Percentiles rank a stretch among this genome's conserved stretches.
Conservation (phyloP, 1,140 invertebrate genomes). For the Hestina assimilis region DNA sequence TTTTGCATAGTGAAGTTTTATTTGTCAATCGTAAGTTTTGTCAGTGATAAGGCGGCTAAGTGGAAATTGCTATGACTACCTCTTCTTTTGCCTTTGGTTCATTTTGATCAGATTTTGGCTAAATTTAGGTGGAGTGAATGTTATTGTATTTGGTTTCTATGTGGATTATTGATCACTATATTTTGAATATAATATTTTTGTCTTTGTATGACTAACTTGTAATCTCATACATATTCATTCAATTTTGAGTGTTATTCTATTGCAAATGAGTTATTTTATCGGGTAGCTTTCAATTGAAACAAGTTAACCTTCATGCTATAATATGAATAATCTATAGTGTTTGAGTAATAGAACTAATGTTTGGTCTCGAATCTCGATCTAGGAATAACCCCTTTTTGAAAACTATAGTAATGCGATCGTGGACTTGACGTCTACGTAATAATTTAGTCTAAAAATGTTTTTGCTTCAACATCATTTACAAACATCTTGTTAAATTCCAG, state of each 20-base stretch:
- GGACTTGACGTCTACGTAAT: too few relatives aligned
- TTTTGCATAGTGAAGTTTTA: constrained; percentile 9
- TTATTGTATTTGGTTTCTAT: constrained; percentile 16
- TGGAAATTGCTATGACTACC: constrained; percentile 63
- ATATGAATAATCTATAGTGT: constrained; percentile 8
- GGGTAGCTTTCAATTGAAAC: constrained; percentile 11
- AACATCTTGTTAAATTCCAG: too few relatives aligned
- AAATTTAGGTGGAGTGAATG: constrained; percentile 25
- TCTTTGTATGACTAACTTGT: neutral
- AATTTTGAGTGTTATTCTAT: constrained; percentile 1
- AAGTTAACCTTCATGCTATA: constrained; percentile 17
- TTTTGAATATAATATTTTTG: neutral
- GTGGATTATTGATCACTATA: constrained; percentile 7
- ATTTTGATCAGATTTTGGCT: constrained; percentile 34
- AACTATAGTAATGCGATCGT: too few relatives aligned
- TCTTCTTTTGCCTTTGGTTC: constrained; percentile 38
- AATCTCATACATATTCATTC: constrained; percentile 1
- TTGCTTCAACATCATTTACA: too few relatives aligned
- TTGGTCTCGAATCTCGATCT: constrained; percentile 6
- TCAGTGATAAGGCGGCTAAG: constrained; percentile 60
- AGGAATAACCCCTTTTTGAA: too few relatives aligned
- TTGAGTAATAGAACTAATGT: constrained; percentile 8
- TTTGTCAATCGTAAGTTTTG: constrained; percentile 44
- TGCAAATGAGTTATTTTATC: constrained; percentile 8
- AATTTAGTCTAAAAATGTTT: too few relatives aligned